These are phyloP conservation scores for Aethes cnicana DNA, from an alignment of 2,888 invertebrate species.

Conservation along the genomic window DNA sequence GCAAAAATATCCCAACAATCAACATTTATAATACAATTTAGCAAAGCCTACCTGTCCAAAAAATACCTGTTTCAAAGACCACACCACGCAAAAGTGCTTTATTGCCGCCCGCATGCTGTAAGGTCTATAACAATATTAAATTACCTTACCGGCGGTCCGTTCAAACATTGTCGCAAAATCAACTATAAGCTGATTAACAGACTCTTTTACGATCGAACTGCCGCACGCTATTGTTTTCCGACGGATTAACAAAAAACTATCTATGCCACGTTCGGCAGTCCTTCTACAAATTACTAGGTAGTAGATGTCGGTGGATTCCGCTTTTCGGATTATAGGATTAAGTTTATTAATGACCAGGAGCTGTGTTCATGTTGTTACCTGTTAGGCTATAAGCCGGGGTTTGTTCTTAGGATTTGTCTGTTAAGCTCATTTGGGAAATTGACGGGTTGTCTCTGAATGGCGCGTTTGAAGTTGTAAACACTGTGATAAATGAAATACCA, in stretches of 20 bases:
- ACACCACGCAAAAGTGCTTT: constrained; percentile 18
- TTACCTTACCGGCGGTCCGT: constrained; percentile 20
- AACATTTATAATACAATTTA: too few species aligned
- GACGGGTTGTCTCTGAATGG: neutral
- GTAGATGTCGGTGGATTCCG: too few species aligned
- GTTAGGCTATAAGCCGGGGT: neutral
- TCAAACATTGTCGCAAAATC: constrained; percentile 28
- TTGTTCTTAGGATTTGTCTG: neutral
- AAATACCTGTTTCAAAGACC: constrained; percentile 18
- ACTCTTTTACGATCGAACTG: neutral
- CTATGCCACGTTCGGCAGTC: too few species aligned
- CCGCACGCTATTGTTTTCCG: constrained; percentile 23
- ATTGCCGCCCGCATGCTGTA: constrained; percentile 22
- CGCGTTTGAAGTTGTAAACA: too few species aligned
- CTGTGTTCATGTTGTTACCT: too few species aligned
- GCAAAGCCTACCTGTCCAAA: constrained; percentile 1
- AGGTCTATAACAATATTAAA: constrained; percentile 19
- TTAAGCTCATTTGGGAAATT: neutral
- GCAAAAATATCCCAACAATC: too few species aligned
- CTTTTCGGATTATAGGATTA: too few species aligned
- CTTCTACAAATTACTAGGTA: too few species aligned
- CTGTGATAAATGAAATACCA: too few species aligned
- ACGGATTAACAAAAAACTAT: too few species aligned
- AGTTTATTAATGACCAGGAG: too few species aligned
- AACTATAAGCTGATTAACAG: constrained; percentile 23